Conservation (phyloP, 2,113 vertebrate genomes). For the Crotalus viridis region DNA sequence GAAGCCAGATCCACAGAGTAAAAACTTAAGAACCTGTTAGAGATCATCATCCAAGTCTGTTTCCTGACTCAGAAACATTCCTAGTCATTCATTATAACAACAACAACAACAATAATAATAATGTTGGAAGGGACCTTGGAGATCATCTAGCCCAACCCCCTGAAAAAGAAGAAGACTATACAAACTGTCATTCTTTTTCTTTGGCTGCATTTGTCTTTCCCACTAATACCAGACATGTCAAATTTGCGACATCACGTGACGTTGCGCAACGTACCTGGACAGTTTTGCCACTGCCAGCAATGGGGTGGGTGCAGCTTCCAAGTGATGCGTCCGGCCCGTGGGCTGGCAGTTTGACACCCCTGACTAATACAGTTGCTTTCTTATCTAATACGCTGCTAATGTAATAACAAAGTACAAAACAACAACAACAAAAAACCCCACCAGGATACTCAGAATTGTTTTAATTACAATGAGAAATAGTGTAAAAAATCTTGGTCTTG, state of each 20-base stretch:
- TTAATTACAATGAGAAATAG: background rate
- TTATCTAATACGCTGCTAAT: conserved; percentile 18
- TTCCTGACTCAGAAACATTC: conserved; percentile 17
- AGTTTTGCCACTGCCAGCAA: no score
- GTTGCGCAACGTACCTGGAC: no score
- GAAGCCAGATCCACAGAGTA: background rate
- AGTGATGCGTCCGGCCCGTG: no score
- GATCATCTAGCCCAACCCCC: no score
- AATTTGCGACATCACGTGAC: no score
- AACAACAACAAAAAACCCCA: accelerated
- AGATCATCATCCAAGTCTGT: background rate
- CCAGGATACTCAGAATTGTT: conserved; percentile 10
- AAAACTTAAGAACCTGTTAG: accelerated
- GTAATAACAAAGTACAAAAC: conserved; percentile 16
- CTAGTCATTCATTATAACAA: conserved; percentile 29
- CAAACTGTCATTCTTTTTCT: conserved; percentile 8
- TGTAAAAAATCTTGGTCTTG: background rate
- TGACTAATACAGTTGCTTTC: background rate
- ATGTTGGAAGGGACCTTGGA: no score
- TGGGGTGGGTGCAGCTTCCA: no score
- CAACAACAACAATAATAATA: no score
- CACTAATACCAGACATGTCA: conserved; percentile 3
- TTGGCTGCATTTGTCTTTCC: conserved; percentile 46
- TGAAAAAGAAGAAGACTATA: background rate
- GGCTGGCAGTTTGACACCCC: no score